phyloP scores from a whole-genome alignment of 2,888 invertebrate species.

The Acronicta leporina region DNA sequence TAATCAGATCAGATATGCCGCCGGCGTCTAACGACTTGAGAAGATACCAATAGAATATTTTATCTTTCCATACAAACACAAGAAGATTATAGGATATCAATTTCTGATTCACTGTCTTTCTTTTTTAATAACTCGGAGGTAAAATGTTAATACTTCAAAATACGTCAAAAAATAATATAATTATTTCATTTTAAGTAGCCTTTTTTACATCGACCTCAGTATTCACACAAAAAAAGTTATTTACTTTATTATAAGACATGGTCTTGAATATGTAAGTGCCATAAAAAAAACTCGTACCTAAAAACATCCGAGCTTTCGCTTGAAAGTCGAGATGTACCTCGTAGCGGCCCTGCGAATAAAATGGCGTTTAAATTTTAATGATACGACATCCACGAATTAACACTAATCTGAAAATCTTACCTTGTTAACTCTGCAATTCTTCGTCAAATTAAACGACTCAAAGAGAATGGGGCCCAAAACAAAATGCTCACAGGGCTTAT shows the following conservation, averaged over 20 bases:
- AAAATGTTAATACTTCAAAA: too few species aligned
- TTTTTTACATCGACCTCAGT: background rate
- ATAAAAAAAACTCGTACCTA: slow-evolving; percentile 79
- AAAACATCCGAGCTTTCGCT: slow-evolving; percentile 68
- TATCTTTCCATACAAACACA: too few species aligned
- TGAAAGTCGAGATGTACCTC: slow-evolving; percentile 70
- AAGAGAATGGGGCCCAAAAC: slow-evolving; percentile 76
- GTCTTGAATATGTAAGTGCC: slow-evolving; percentile 75
- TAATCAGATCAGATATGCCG: too few species aligned
- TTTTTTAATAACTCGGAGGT: too few species aligned
- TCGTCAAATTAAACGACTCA: slow-evolving; percentile 73
- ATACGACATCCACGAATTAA: slow-evolving; percentile 30
- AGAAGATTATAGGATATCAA: too few species aligned
- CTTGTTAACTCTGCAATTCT: slow-evolving; percentile 75
- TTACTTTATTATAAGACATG: slow-evolving; percentile 69
- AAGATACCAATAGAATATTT: too few species aligned
- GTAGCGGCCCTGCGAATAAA: slow-evolving; percentile 76
- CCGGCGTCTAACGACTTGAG: too few species aligned
- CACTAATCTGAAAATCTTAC: slow-evolving; percentile 59
- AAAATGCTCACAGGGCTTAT: slow-evolving; percentile 82
- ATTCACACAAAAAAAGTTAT: slow-evolving; percentile 75
- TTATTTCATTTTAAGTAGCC: slow-evolving; percentile 58
- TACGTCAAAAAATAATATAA: too few species aligned
- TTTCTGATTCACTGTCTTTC: too few species aligned
- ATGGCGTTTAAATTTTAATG: slow-evolving; percentile 44